phyloP scores from a whole-genome alignment of 2,888 invertebrate species.

The Cerastis leucographa region DNA sequence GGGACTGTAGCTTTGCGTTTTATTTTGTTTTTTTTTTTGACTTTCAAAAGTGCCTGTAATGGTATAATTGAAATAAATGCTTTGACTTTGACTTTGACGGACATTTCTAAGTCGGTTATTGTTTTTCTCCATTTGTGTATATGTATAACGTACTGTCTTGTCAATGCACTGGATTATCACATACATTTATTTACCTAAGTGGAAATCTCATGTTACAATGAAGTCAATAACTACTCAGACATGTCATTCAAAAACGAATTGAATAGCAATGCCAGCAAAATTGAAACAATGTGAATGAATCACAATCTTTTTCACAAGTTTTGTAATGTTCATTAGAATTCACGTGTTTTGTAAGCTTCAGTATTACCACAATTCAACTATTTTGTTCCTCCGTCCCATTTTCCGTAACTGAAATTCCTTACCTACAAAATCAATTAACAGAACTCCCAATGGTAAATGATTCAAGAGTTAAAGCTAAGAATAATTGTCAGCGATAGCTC shows the following conservation, averaged over 20 bases:
- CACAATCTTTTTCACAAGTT: not conserved
- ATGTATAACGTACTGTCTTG: no score
- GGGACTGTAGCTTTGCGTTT: no score
- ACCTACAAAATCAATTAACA: constrained; percentile 47
- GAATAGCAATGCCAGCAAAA: not conserved
- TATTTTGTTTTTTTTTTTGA: no score
- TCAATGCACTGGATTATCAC: no score
- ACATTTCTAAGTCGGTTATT: no score
- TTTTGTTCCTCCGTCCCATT: not conserved
- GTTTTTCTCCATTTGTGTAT: no score
- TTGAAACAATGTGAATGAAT: not conserved
- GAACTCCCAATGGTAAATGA: constrained; percentile 35
- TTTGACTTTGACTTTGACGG: no score
- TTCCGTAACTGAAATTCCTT: not conserved
- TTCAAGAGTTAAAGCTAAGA: constrained; percentile 53
- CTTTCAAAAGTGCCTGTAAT: no score
- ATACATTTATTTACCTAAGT: no score
- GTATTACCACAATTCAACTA: not conserved
- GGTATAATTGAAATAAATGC: no score
- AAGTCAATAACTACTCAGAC: not conserved
- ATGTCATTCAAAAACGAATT: not conserved
- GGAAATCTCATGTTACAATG: no score
- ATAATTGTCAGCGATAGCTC: constrained; percentile 69
- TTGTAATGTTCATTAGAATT: not conserved
- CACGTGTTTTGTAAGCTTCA: constrained; percentile 4